Percentiles rank a stretch among this genome's conserved stretches.
Conservation (phyloP, 2,797 vertebrate genomes). For the Staurois parvus region DNA sequence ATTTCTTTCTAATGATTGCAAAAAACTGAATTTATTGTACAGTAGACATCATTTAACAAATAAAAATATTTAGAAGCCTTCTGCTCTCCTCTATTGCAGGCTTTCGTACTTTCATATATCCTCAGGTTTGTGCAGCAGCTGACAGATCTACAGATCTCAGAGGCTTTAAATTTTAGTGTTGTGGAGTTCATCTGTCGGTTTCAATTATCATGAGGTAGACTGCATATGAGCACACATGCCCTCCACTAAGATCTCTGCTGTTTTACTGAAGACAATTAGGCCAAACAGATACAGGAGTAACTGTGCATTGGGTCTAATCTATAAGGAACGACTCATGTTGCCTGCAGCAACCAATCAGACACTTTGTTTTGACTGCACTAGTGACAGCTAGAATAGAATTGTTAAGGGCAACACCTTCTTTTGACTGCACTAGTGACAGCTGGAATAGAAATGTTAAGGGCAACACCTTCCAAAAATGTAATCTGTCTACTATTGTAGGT, state of each 20-base stretch:
- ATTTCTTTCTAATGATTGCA: neutral
- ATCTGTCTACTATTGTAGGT: no score
- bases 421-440: neutral
- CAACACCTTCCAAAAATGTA: no score
- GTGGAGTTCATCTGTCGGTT: slow-evolving; percentile 56
- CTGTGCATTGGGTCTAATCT: neutral
- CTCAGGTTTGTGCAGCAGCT: slow-evolving; percentile 57
- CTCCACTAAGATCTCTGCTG: slow-evolving; percentile 16
- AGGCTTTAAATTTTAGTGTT: slow-evolving; percentile 58
- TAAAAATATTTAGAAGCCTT: slow-evolving; percentile 29
- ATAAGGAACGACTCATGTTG: neutral
- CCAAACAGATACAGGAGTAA: slow-evolving; percentile 3
- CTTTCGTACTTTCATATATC: slow-evolving; percentile 65
- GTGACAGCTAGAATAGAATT: neutral
- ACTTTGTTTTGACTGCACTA: neutral
- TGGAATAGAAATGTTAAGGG: no score
- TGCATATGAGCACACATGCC: slow-evolving; percentile 46
- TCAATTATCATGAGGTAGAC: slow-evolving; percentile 49
- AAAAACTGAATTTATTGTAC: slow-evolving; percentile 14
- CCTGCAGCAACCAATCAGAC: neutral
- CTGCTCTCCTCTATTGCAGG: slow-evolving; percentile 61
- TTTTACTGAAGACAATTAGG: slow-evolving; percentile 46
- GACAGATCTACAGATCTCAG: slow-evolving; percentile 15
- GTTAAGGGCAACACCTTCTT: neutral
- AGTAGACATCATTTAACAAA: slow-evolving; percentile 5